phyloP scores from a whole-genome alignment of 1,140 invertebrate species.

The Drosophila fuyamai region DNA sequence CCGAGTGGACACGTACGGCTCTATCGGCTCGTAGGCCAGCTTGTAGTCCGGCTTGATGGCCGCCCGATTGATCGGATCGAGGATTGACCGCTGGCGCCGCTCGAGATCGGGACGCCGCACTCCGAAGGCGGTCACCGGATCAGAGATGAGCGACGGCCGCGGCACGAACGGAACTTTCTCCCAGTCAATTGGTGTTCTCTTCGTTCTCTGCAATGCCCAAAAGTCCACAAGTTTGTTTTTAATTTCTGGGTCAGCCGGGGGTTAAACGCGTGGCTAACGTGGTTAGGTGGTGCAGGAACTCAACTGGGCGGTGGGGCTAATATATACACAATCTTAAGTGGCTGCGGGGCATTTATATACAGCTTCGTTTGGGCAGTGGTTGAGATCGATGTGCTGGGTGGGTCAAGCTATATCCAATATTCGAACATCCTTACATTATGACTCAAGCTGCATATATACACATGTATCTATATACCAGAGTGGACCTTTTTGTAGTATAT shows the following conservation, averaged over 20 bases:
- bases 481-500: slow-evolving; percentile 8
- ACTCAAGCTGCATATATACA: slow-evolving; percentile 38
- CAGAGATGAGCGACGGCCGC: slow-evolving; percentile 91
- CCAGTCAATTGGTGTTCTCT: slow-evolving; percentile 88
- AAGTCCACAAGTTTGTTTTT: slow-evolving; percentile 77
- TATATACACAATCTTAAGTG: slow-evolving; percentile 23
- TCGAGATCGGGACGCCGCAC: slow-evolving; percentile 85
- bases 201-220: slow-evolving; percentile 88
- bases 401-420: slow-evolving; percentile 34
- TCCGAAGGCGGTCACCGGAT: slow-evolving; percentile 92
- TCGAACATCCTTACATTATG: slow-evolving; percentile 33
- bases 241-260: slow-evolving; percentile 56
- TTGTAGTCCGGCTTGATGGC: slow-evolving; percentile 86
- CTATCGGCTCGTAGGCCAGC: slow-evolving; percentile 86
- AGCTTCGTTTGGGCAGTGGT: slow-evolving; percentile 19
- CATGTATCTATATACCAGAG: slow-evolving; percentile 1
- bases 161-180: slow-evolving; percentile 93
- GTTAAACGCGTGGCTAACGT: slow-evolving; percentile 34
- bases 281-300: slow-evolving; percentile 36
- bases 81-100: slow-evolving; percentile 72
- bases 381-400: slow-evolving; percentile 23
- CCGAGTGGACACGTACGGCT: slow-evolving; percentile 88
- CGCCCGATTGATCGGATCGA: slow-evolving; percentile 80
- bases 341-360: slow-evolving; percentile 32
- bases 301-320: slow-evolving; percentile 27